Percentiles rank a stretch among this genome's conserved stretches.
Evolutionary conservation across 2,797 vertebrate species (phyloP).

Genomic region (Sebastes matsubarae): DNA sequence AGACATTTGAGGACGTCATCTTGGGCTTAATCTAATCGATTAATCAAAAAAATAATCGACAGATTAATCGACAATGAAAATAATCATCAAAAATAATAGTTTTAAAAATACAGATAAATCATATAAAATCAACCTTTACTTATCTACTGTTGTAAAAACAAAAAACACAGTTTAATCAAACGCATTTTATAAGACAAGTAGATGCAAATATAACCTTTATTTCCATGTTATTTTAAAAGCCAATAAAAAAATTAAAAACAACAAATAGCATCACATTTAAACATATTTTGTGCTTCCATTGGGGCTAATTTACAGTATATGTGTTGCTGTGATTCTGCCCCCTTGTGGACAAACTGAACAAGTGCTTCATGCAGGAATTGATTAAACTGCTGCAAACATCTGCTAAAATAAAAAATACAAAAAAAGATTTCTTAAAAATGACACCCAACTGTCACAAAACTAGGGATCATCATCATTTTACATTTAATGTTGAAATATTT

Average conservation of each 20-base stretch:
- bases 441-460: not conserved
- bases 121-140: not conserved
- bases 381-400: not conserved
- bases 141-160: not conserved
- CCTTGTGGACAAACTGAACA: constrained; percentile 47
- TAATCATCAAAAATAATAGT: not conserved
- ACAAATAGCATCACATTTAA: not conserved
- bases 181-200: not conserved
- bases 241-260: not conserved
- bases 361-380: not conserved
- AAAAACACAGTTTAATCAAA: not conserved
- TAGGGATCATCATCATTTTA: not conserved
- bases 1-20: no score
- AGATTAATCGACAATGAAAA: no score
- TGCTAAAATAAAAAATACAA: not conserved
- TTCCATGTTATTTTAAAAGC: not conserved
- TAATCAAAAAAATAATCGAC: no score
- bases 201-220: not conserved
- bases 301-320: not conserved
- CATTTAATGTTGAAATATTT: not conserved
- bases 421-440: not conserved
- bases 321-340: constrained; percentile 37
- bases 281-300: not conserved
- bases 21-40: no score
- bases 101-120: fast-evolving